Percentiles rank a stretch among this genome's conserved stretches.
These are phyloP conservation scores for Aporophyla nigra DNA, from an alignment of 2,888 invertebrate species.

Conservation along the genomic window DNA sequence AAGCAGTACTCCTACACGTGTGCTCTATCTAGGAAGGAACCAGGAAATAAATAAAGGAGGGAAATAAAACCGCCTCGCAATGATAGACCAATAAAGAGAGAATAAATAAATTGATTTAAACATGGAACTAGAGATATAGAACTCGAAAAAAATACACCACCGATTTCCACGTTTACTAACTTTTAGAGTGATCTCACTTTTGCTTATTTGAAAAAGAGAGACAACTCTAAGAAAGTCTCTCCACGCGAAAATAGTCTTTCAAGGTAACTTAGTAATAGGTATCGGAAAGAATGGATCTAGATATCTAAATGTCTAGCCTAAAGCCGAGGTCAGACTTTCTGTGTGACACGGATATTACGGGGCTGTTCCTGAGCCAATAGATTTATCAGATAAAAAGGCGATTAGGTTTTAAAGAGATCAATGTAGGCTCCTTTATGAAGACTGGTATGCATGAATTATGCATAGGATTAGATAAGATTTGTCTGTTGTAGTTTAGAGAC, in stretches of 20 bases:
- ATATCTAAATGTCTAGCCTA: slow-evolving; percentile 41
- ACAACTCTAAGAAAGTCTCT: not conserved
- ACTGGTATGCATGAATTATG: not conserved
- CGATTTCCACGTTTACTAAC: not conserved
- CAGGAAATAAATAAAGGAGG: no score
- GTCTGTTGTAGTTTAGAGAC: not conserved
- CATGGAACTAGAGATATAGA: not conserved
- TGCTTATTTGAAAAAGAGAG: not conserved
- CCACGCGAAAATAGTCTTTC: not conserved
- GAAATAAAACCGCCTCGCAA: no score
- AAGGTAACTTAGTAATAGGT: not conserved
- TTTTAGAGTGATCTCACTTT: not conserved
- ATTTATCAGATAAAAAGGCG: not conserved
- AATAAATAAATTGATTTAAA: not conserved
- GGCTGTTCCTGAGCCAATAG: not conserved
- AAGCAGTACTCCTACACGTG: not conserved
- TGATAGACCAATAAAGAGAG: not conserved
- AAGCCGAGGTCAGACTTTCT: slow-evolving; percentile 33
- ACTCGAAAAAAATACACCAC: not conserved
- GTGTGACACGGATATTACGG: slow-evolving; percentile 23
- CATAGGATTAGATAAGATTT: not conserved
- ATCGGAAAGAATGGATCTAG: slow-evolving; percentile 40
- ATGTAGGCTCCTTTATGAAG: not conserved
- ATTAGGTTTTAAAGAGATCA: not conserved
- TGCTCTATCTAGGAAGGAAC: not conserved